phyloP scores from a whole-genome alignment of 2,888 invertebrate genomes.

The Rotaria macrura region DNA sequence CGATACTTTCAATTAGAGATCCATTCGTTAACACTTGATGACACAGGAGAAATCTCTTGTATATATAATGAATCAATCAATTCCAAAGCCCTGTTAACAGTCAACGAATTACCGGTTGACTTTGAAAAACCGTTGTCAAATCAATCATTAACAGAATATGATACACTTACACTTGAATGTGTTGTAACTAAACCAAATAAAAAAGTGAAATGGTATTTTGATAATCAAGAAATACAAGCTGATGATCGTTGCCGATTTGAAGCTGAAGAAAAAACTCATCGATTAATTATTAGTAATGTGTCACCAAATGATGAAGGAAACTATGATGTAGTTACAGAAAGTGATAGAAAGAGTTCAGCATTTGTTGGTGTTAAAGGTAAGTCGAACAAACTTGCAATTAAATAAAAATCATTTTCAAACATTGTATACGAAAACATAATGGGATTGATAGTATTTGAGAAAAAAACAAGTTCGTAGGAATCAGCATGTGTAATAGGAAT shows the following conservation, averaged over 20 bases:
- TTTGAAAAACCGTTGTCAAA: conserved; percentile 26
- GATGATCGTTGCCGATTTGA: conserved; percentile 16
- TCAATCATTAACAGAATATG: conserved; percentile 31
- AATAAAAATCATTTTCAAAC: too few species aligned
- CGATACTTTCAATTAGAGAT: conserved; percentile 8
- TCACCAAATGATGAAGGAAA: conserved; percentile 28
- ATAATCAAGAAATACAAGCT: conserved; percentile 21
- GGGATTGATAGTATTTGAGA: too few species aligned
- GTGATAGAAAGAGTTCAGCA: conserved; percentile 15
- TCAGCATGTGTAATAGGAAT: too few species aligned
- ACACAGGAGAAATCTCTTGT: conserved; percentile 25
- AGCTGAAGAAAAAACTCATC: conserved; percentile 22
- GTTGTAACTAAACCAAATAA: conserved; percentile 30
- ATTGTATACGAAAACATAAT: too few species aligned
- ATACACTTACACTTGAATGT: conserved; percentile 26
- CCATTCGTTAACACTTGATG: conserved; percentile 17
- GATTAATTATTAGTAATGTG: conserved; percentile 25
- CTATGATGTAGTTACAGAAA: conserved; percentile 17
- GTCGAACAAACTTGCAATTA: too few species aligned
- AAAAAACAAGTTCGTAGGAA: too few species aligned
- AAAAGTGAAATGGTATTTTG: conserved; percentile 32
- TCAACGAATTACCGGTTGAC: conserved; percentile 30
- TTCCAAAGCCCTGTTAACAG: conserved; percentile 19
- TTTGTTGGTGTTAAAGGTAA: background rate
- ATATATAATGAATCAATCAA: conserved; percentile 17